Evolutionary conservation across 2,888 invertebrate species (phyloP).

Genomic region (Andrena hattorfiana): DNA sequence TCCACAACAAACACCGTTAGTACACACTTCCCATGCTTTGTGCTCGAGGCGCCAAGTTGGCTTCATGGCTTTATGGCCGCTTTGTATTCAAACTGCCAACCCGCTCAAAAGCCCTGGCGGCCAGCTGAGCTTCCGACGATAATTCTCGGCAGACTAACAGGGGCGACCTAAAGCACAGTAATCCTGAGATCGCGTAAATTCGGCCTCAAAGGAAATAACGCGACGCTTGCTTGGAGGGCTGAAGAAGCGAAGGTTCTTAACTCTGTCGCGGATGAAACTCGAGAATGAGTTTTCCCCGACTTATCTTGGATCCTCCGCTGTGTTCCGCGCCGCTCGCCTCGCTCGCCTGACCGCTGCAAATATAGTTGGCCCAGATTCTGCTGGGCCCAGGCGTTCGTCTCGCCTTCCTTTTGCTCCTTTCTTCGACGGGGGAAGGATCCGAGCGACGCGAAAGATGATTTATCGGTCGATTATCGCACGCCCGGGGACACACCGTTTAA

Average conservation of each 20-base stretch:
- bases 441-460: slow-evolving; percentile 5
- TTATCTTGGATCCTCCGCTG: slow-evolving; percentile 52
- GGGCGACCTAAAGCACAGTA: no score
- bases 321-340: slow-evolving; percentile 18
- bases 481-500: neutral
- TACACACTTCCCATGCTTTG: no score
- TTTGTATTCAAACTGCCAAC: no score
- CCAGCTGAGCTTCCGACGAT: no score
- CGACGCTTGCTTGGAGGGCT: no score
- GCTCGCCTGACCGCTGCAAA: slow-evolving; percentile 57
- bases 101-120: no score
- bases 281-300: slow-evolving; percentile 47
- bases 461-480: slow-evolving; percentile 4
- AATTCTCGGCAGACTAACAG: no score
- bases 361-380: slow-evolving; percentile 73
- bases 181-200: no score
- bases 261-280: slow-evolving; percentile 20
- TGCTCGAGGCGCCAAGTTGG: no score
- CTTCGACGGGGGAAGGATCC: slow-evolving; percentile 16
- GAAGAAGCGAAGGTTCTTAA: neutral
- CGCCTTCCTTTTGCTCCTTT: slow-evolving; percentile 40
- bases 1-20: neutral
- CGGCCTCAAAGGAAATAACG: no score
- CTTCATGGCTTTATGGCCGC: no score
- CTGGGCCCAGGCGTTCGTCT: slow-evolving; percentile 57